phyloP scores from a whole-genome alignment of 2,888 invertebrate species.

The Holacanthella duospinosa region DNA sequence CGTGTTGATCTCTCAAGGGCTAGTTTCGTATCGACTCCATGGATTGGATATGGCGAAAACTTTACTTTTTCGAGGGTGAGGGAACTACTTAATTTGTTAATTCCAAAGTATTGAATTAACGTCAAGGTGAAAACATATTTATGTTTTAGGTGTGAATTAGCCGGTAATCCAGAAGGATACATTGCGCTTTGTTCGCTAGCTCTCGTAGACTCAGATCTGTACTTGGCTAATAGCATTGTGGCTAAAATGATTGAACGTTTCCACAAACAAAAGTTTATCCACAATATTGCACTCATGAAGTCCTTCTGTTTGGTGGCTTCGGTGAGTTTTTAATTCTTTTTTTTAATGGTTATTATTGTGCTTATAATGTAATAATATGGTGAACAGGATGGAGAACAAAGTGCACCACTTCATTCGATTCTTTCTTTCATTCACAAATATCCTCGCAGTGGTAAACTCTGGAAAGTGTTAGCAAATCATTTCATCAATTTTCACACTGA shows the following conservation, averaged over 20 bases:
- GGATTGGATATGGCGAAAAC: slow-evolving; percentile 26
- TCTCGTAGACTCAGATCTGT: slow-evolving; percentile 15
- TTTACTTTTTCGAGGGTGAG: slow-evolving; percentile 26
- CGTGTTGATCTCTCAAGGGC: slow-evolving; percentile 23
- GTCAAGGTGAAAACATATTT: too few relatives aligned
- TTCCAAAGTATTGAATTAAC: background rate
- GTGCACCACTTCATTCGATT: slow-evolving; percentile 9
- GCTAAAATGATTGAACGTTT: slow-evolving; percentile 14
- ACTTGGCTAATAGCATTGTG: slow-evolving; percentile 17
- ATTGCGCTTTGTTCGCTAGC: slow-evolving; percentile 23
- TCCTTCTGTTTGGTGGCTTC: slow-evolving; percentile 18
- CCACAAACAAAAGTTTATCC: slow-evolving; percentile 11
- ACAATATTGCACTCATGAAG: slow-evolving; percentile 23
- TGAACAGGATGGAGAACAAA: too few relatives aligned
- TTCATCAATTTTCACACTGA: slow-evolving; percentile 14
- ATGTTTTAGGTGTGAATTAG: slow-evolving; percentile 9
- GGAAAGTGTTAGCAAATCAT: slow-evolving; percentile 18
- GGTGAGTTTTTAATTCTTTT: slow-evolving; percentile 18
- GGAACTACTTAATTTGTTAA: too few relatives aligned
- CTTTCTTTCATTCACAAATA: slow-evolving; percentile 16
- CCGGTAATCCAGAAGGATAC: slow-evolving; percentile 22
- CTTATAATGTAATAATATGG: background rate
- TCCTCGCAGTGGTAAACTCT: slow-evolving; percentile 26
- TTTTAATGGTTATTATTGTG: slow-evolving; percentile 14
- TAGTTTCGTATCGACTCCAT: slow-evolving; percentile 19